phyloP scores from a whole-genome alignment of 2,888 invertebrate genomes.

The Norana najaformis region DNA sequence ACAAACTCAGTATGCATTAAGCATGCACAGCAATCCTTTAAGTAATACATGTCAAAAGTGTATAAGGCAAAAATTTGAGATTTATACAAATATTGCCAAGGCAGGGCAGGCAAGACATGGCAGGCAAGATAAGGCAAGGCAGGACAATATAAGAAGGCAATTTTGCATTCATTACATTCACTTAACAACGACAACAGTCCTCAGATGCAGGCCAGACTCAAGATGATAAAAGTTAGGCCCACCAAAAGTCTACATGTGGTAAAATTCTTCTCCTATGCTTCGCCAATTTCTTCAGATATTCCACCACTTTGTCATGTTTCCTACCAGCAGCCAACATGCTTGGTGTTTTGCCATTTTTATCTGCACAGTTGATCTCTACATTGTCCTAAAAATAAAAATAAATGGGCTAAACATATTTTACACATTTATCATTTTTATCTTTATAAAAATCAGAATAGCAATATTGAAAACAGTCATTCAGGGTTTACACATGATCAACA shows the following conservation, averaged over 20 bases:
- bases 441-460: slow-evolving; percentile 24
- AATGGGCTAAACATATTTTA: not conserved
- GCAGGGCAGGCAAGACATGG: too few species aligned
- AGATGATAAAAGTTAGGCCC: not conserved
- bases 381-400: slow-evolving; percentile 70
- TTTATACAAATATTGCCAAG: too few species aligned
- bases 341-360: slow-evolving; percentile 90
- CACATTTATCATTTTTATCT: not conserved
- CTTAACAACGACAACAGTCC: too few species aligned
- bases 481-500: not conserved
- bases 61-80: too few species aligned
- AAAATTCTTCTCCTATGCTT: slow-evolving; percentile 70
- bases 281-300: slow-evolving; percentile 78
- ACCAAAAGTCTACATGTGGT: slow-evolving; percentile 34
- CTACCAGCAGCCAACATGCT: slow-evolving; percentile 86
- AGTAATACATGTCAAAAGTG: too few species aligned
- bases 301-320: slow-evolving; percentile 81
- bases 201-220: not conserved
- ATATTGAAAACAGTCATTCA: not conserved
- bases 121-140: too few species aligned
- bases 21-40: too few species aligned
- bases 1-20: too few species aligned
- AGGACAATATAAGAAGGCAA: too few species aligned
- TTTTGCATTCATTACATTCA: too few species aligned
- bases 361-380: slow-evolving; percentile 81